These are phyloP conservation scores for Palythoa grandiflora DNA, from an alignment of 92 coral and sea anemone species.

Conservation along the genomic window DNA sequence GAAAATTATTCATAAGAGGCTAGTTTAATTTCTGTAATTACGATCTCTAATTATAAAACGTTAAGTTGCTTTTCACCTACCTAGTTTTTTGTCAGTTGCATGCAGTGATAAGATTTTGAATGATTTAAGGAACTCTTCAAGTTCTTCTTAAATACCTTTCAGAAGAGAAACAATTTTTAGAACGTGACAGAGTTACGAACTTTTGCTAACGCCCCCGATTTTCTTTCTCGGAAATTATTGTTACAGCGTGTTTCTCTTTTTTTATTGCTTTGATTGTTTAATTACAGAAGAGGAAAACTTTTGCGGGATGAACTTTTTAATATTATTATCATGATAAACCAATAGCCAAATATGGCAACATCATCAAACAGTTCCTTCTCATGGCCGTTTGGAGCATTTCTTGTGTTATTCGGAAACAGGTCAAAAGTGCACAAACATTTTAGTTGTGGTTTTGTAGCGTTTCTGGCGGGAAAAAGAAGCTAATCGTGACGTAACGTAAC, in stretches of 20 bases:
- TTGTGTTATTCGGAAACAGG: neutral
- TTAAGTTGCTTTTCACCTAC: neutral
- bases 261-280: neutral
- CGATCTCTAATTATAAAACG: neutral
- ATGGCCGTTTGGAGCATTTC: neutral
- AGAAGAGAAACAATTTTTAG: neutral
- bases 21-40: neutral
- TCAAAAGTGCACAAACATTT: neutral
- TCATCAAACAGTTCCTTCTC: neutral
- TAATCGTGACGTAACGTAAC: neutral
- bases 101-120: neutral
- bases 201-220: neutral
- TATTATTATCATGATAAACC: neutral
- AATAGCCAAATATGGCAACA: neutral
- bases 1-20: neutral
- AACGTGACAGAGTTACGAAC: neutral
- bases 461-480: conserved; percentile 5
- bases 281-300: neutral
- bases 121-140: neutral
- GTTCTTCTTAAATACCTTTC: neutral
- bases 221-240: neutral
- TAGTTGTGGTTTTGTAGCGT: neutral
- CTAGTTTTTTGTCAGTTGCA: neutral
- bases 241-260: neutral
- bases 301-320: too few relatives aligned